phyloP scores from a whole-genome alignment of 2,888 invertebrate species.

The Salpingus planirostris region DNA sequence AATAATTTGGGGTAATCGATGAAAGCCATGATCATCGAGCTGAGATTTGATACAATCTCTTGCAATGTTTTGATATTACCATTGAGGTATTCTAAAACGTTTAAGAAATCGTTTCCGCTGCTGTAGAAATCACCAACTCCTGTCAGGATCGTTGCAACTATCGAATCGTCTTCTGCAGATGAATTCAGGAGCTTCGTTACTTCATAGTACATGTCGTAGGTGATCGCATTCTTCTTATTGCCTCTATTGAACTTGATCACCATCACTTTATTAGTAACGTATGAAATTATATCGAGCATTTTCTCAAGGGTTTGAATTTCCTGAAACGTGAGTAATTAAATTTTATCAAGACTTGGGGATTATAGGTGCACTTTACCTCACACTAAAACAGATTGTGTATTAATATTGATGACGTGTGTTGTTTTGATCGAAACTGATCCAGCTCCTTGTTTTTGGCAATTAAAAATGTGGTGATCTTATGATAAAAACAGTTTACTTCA shows the following conservation, averaged over 20 bases:
- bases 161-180: constrained; percentile 57
- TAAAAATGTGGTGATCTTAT: too few species aligned
- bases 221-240: constrained; percentile 71
- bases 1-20: constrained; percentile 84
- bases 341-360: too few species aligned
- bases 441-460: too few species aligned
- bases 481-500: too few species aligned
- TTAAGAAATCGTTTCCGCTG: constrained; percentile 70
- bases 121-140: constrained; percentile 74
- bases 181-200: constrained; percentile 56
- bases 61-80: neutral
- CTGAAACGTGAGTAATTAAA: too few species aligned
- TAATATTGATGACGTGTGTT: too few species aligned
- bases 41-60: constrained; percentile 9
- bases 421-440: too few species aligned
- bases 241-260: constrained; percentile 67
- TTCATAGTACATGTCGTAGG: constrained; percentile 55
- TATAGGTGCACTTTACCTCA: too few species aligned
- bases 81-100: constrained; percentile 6
- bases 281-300: too few species aligned
- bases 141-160: constrained; percentile 66
- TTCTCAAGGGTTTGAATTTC: too few species aligned
- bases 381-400: too few species aligned
- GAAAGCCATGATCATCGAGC: constrained; percentile 58
- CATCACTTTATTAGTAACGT: too few species aligned